Conservation (phyloP, 2,888 invertebrate species). For the Hymenopus coronatus region DNA sequence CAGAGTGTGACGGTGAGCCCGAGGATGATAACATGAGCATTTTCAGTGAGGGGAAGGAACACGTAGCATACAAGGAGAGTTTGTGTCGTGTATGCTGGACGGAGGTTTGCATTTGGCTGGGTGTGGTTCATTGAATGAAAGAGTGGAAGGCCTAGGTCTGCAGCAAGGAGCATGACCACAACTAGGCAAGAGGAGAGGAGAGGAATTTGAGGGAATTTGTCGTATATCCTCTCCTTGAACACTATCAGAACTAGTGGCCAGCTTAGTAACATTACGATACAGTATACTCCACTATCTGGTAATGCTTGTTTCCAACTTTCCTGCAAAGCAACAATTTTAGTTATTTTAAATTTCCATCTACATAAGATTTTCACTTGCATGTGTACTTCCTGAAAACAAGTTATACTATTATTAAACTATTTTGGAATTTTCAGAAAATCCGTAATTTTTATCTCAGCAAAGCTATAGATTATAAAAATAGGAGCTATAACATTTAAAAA, state of each 20-base stretch:
- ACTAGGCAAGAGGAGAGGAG: constrained; percentile 47
- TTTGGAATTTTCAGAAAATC: too few species aligned
- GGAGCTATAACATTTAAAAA: too few species aligned
- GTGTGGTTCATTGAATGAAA: constrained; percentile 51
- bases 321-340: constrained; percentile 36
- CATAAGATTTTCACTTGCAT: too few species aligned
- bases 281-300: constrained; percentile 52
- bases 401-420: too few species aligned
- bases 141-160: constrained; percentile 65
- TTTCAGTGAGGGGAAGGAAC: constrained; percentile 76
- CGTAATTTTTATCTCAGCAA: too few species aligned
- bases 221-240: constrained; percentile 49
- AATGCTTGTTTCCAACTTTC: constrained; percentile 42
- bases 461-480: too few species aligned
- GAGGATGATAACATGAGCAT: constrained; percentile 65
- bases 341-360: not conserved
- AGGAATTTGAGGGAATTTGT: constrained; percentile 45
- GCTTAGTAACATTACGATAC: constrained; percentile 46
- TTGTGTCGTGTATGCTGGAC: constrained; percentile 70
- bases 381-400: too few species aligned
- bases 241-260: constrained; percentile 50
- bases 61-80: constrained; percentile 77
- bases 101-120: constrained; percentile 34
- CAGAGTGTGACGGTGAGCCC: constrained; percentile 66
- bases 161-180: constrained; percentile 53